These are phyloP conservation scores for Paedocypris micromegethes DNA, from an alignment of 2,797 vertebrate genomes.

Conservation along the genomic window DNA sequence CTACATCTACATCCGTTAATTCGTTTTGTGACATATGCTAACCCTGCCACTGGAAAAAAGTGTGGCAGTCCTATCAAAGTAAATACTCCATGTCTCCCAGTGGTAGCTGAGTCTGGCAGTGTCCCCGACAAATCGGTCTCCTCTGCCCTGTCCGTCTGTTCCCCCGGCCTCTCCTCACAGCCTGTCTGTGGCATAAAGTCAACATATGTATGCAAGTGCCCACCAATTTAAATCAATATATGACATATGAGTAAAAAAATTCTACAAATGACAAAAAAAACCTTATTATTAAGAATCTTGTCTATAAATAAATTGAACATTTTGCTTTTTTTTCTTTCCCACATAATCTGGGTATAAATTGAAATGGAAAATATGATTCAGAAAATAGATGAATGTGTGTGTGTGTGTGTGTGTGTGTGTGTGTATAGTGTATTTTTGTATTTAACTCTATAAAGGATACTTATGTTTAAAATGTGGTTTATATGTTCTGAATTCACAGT, in stretches of 20 bases:
- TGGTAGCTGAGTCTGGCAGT: constrained; percentile 41
- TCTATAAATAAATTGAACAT: too few relatives aligned
- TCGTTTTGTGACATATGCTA: constrained; percentile 33
- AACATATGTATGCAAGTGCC: background rate
- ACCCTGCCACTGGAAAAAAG: constrained; percentile 33
- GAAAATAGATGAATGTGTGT: too few relatives aligned
- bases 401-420: too few relatives aligned
- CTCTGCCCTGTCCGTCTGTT: constrained; percentile 48
- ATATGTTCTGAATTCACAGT: too few relatives aligned
- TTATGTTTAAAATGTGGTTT: too few relatives aligned
- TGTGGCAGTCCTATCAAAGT: constrained; percentile 26
- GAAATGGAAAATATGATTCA: too few relatives aligned
- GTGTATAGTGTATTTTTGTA: too few relatives aligned
- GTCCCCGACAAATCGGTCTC: constrained; percentile 49
- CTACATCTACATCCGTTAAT: constrained; percentile 10
- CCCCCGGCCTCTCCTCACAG: constrained; percentile 41
- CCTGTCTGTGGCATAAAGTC: constrained; percentile 8
- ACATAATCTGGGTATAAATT: too few relatives aligned
- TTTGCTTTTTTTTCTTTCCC: too few relatives aligned
- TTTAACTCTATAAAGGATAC: too few relatives aligned
- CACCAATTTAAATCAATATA: background rate
- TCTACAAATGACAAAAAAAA: too few relatives aligned
- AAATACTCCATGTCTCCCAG: constrained; percentile 41
- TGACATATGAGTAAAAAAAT: background rate
- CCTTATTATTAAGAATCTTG: too few relatives aligned